Percentiles rank a stretch among this genome's conserved stretches.
phyloP scores from a whole-genome alignment of 2,113 vertebrate genomes.

The Entosphenus tridentatus region DNA sequence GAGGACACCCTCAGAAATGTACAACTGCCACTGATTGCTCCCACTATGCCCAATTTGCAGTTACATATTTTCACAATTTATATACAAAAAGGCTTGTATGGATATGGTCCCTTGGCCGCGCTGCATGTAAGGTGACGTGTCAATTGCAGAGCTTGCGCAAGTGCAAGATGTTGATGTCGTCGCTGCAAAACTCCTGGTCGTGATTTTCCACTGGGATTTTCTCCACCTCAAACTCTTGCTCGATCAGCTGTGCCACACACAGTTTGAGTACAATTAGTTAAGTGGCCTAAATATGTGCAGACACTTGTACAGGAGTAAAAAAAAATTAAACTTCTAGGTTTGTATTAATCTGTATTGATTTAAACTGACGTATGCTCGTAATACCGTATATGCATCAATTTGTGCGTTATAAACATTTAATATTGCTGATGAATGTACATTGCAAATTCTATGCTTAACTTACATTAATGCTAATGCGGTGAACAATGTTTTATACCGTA shows the following conservation, averaged over 20 bases:
- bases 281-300: not conserved
- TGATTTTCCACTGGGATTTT: conserved; percentile 50
- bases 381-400: not conserved
- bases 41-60: too few relatives aligned
- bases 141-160: conserved; percentile 15
- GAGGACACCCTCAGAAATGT: too few relatives aligned
- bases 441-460: too few relatives aligned
- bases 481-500: too few relatives aligned
- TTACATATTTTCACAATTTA: too few relatives aligned
- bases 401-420: not conserved
- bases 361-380: not conserved
- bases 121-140: too few relatives aligned
- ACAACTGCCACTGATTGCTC: too few relatives aligned
- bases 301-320: not conserved
- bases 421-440: not conserved
- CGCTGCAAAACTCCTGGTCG: conserved; percentile 62
- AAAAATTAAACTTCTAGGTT: not conserved
- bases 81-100: too few relatives aligned
- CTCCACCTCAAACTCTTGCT: conserved; percentile 46
- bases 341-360: not conserved
- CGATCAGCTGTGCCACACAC: conserved; percentile 37
- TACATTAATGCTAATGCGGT: too few relatives aligned
- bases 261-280: conserved; percentile 9
- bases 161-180: conserved; percentile 63
- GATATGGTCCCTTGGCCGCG: too few relatives aligned